phyloP scores from a whole-genome alignment of 2,888 invertebrate genomes.

The Zeuzera pyrina region DNA sequence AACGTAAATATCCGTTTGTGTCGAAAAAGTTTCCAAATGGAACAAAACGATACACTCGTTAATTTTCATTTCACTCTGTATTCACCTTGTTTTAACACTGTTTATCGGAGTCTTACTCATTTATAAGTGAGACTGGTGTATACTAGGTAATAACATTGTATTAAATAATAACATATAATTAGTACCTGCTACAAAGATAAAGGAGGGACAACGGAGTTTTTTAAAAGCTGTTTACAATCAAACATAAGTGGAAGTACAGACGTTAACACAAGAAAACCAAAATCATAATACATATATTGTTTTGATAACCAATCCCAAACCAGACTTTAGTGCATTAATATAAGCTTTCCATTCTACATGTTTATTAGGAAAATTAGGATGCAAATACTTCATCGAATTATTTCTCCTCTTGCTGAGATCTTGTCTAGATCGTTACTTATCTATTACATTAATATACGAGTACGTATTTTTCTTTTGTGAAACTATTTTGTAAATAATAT shows the following conservation, averaged over 20 bases:
- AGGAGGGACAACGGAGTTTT: conserved; percentile 58
- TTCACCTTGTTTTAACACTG: conserved; percentile 39
- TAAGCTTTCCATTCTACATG: too few relatives aligned
- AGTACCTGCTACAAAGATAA: conserved; percentile 64
- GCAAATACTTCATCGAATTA: too few relatives aligned
- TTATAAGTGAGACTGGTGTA: conserved; percentile 43
- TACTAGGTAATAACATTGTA: conserved; percentile 61
- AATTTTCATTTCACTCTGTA: conserved; percentile 37
- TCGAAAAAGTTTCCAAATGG: conserved; percentile 30
- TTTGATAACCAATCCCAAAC: too few relatives aligned
- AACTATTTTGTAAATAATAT: too few relatives aligned
- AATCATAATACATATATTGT: too few relatives aligned
- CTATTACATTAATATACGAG: too few relatives aligned
- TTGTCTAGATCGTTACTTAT: too few relatives aligned
- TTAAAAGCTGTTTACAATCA: conserved; percentile 67
- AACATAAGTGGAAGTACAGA: conserved; percentile 54
- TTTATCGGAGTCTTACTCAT: conserved; percentile 36
- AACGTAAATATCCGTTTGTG: conserved; percentile 37
- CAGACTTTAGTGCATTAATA: too few relatives aligned
- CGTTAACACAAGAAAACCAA: conserved; percentile 34
- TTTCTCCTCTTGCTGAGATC: too few relatives aligned
- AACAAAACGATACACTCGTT: conserved; percentile 41
- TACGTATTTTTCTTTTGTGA: too few relatives aligned
- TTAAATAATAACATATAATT: conserved; percentile 69
- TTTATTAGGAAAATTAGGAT: too few relatives aligned